Base-by-base conservation (phyloP, 2,888 invertebrate genomes). In the Dioctria rufipes region DNA sequence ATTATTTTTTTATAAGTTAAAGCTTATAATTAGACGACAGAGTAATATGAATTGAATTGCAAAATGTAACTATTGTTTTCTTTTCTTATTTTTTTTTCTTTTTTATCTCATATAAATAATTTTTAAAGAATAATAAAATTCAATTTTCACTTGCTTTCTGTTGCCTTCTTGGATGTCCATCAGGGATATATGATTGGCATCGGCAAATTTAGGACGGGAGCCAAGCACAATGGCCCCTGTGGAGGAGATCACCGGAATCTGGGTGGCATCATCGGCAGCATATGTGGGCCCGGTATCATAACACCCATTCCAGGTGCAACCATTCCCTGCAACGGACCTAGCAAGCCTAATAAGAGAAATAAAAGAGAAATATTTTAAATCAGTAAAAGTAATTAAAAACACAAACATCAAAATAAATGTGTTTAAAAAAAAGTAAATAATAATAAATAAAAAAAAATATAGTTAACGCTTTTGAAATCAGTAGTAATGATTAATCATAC, bases 191-290 rank as follows among this genome's bases (percentile, higher is more conserved):
- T 85, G 83, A 88, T 84, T 83, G 88, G 87, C 86, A 89, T 84
- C 81, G 87, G 87, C 83, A 88, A 85, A 80, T 88, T 87, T 84
- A 88, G 84, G 81, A 89, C 83, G 78, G 88, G 86, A 84, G 85
- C 85, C 86, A 87, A 83, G 85, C 85, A 87, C 63, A 86, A 83
- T 84, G 87, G 85, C 85, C 87, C 86, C 84, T 87, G 89, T 87
- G 92, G 92, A 90, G 92, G 91, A 90, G 93, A 94, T 95, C 95
- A 96, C 92, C 95, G 95, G 92, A 93, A 96, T 90, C 95, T 93
- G 85, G 95, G 95, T 90, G 94, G 95, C 95, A 96, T 94, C 91
- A 92, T 90, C 85, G 90, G 90, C 86, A 91, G 86, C 90, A 92
- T 90, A 86, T 87, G 89, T 40, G 87, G 89, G 46, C 88, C 89